Evolutionary conservation across 2,797 vertebrate genomes (phyloP).

Genomic region (Esox masquinongy): DNA sequence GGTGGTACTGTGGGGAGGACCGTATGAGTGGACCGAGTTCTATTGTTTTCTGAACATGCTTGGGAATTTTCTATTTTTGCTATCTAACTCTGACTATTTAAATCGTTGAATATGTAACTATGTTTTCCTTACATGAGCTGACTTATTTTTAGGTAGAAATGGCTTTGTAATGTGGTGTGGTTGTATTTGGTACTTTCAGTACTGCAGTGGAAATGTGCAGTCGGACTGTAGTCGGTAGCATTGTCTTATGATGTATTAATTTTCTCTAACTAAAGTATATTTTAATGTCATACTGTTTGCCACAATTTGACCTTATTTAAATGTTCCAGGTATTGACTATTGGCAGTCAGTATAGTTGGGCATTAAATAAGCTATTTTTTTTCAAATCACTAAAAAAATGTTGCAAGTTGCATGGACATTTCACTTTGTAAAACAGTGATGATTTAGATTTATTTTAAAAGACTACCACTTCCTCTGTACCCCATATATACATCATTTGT

Average conservation of each 20-base stretch:
- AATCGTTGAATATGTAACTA: not conserved
- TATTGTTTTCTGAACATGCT: not conserved
- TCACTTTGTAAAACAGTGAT: no score
- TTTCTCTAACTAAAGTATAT: not conserved
- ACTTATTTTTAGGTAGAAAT: not conserved
- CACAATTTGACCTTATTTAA: not conserved
- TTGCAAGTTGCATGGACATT: no score
- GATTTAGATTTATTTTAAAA: no score
- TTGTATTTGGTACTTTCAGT: not conserved
- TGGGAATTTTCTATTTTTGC: not conserved
- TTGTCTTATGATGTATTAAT: not conserved
- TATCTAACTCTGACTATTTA: not conserved
- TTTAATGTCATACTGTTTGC: not conserved
- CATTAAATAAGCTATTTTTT: not conserved
- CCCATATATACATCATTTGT: no score
- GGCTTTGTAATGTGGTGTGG: not conserved
- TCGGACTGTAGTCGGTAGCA: not conserved
- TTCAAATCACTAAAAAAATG: no score
- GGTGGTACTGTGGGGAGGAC: not conserved
- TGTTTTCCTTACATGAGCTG: not conserved
- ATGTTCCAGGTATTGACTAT: not conserved
- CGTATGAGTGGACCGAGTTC: not conserved
- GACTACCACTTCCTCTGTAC: no score
- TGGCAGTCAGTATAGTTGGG: not conserved
- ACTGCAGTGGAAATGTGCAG: not conserved